A percentile compares a stretch with the other conserved stretches of the same genome.
Conservation (phyloP, 2,888 invertebrate species). For the Diaperis boleti region DNA sequence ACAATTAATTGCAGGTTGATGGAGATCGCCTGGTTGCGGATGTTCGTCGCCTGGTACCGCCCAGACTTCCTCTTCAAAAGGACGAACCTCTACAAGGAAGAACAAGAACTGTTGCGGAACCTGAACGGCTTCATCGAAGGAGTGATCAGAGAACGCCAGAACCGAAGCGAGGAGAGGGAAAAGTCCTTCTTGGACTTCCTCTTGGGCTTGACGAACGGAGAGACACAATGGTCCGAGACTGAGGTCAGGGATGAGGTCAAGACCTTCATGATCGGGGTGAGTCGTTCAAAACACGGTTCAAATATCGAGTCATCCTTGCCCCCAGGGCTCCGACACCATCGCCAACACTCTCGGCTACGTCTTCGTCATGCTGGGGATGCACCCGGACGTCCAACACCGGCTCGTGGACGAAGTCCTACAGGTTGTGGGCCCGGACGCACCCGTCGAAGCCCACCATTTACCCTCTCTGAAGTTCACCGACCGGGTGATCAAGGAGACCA, state of each 20-base stretch:
- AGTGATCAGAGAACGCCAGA: background rate
- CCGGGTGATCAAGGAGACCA: conserved; percentile 43
- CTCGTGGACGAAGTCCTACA: conserved; percentile 42
- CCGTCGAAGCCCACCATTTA: conserved; percentile 31
- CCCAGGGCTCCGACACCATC: conserved; percentile 44
- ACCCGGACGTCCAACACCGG: conserved; percentile 42
- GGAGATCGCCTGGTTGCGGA: background rate
- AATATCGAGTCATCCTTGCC: too few species aligned
- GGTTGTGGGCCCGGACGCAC: conserved; percentile 27
- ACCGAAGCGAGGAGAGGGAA: background rate
- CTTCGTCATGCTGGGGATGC: conserved; percentile 42
- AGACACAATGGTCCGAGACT: conserved; percentile 27
- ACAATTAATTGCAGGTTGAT: too few species aligned
- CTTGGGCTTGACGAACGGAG: background rate
- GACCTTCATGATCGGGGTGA: conserved; percentile 43
- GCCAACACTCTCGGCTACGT: conserved; percentile 36
- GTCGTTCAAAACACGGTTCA: too few species aligned
- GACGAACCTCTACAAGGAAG: background rate
- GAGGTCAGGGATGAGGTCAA: conserved; percentile 44
- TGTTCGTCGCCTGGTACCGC: background rate
- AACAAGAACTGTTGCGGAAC: background rate
- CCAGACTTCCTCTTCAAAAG: background rate
- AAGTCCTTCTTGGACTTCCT: conserved; percentile 2
- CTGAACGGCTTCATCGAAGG: background rate
- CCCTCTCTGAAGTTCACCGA: conserved; percentile 36